These are phyloP conservation scores for Pampusana beccarii DNA, from an alignment of 2,113 vertebrate genomes.

Conservation along the genomic window DNA sequence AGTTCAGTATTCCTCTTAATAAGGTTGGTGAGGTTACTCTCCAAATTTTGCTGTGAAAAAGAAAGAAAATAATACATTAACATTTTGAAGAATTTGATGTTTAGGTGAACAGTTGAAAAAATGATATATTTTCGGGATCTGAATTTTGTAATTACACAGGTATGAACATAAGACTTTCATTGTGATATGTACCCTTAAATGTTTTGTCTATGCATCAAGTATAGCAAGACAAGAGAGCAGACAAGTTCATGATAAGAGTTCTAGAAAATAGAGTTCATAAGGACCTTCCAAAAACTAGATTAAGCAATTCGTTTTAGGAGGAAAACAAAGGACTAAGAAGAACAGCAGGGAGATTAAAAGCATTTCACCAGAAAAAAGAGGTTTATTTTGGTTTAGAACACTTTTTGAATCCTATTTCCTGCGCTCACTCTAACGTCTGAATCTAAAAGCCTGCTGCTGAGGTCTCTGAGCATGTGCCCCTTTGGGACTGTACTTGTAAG, in stretches of 20 bases:
- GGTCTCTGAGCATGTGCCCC: neutral
- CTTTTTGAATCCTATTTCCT: neutral
- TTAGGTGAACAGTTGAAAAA: neutral
- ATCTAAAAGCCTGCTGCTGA: neutral
- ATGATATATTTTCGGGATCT: neutral
- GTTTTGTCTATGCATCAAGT: neutral
- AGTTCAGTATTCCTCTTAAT: constrained; percentile 99
- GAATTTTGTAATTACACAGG: neutral
- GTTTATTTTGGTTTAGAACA: neutral
- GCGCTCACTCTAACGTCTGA: neutral
- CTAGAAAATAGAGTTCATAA: neutral
- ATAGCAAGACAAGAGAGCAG: neutral
- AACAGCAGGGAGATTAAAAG: neutral
- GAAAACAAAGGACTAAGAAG: neutral
- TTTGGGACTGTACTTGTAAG: neutral
- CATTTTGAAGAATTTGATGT: neutral
- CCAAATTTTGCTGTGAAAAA: constrained; percentile 90
- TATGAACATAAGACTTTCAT: neutral
- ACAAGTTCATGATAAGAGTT: neutral
- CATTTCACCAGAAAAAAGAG: neutral
- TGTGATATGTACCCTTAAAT: neutral
- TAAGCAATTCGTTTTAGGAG: neutral
- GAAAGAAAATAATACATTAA: constrained; percentile 29
- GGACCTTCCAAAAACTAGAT: neutral
- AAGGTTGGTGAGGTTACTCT: constrained; percentile 93